Percentiles rank a stretch among this genome's conserved stretches.
Conservation (phyloP, 1,140 invertebrate species). For the Drosophila pachea region DNA sequence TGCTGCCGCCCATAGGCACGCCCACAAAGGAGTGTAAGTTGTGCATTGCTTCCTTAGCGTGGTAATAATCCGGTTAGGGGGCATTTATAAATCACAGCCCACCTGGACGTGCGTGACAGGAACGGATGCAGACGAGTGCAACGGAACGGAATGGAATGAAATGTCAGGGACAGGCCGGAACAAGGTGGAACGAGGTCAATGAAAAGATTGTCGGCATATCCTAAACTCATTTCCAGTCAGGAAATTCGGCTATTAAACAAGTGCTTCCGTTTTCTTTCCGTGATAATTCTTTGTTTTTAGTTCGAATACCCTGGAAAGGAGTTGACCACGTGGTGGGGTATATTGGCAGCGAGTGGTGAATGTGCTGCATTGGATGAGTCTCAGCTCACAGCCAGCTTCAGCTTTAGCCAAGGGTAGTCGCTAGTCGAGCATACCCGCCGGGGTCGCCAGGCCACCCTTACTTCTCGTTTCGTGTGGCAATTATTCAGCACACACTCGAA, state of each 20-base stretch:
- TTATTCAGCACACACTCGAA: slow-evolving; percentile 40
- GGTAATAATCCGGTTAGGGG: slow-evolving; percentile 11
- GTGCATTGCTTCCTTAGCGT: not conserved
- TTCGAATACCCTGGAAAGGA: not conserved
- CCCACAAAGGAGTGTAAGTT: too few species aligned
- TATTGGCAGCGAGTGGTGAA: too few species aligned
- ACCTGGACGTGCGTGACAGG: slow-evolving; percentile 35
- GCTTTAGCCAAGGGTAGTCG: not conserved
- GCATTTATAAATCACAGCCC: slow-evolving; percentile 38
- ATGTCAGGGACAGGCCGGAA: slow-evolving; percentile 18
- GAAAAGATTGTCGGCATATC: slow-evolving; percentile 30
- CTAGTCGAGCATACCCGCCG: not conserved
- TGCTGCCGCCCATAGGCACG: too few species aligned
- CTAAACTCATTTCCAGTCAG: slow-evolving; percentile 4
- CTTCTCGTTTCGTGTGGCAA: slow-evolving; percentile 14
- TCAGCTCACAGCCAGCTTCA: too few species aligned
- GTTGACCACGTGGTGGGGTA: not conserved
- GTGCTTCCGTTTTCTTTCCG: slow-evolving; percentile 20
- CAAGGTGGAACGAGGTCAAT: not conserved
- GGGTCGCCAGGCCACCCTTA: not conserved
- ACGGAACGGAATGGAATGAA: slow-evolving; percentile 5
- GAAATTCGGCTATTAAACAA: slow-evolving; percentile 19
- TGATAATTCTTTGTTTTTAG: slow-evolving; percentile 23
- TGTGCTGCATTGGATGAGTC: too few species aligned
- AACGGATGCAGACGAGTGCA: slow-evolving; percentile 28